phyloP scores from a whole-genome alignment of 2,888 invertebrate species.

The Stenoptilia bipunctidactyla region DNA sequence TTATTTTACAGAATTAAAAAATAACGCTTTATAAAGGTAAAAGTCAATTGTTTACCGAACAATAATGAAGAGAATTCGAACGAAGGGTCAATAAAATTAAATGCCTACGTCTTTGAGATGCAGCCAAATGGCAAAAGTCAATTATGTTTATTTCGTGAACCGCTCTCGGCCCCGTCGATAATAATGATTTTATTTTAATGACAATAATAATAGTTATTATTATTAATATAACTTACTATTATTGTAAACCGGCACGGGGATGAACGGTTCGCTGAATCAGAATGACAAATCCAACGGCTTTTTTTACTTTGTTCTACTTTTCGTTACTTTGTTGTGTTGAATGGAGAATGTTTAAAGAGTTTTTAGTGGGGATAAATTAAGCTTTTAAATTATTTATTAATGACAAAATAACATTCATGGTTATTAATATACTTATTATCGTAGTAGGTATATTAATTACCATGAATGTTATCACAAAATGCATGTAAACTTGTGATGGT shows the following conservation, averaged over 20 bases:
- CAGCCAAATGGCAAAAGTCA: constrained; percentile 64
- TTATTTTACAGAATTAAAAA: too few species aligned
- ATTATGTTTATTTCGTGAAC: constrained; percentile 50
- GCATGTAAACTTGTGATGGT: too few species aligned
- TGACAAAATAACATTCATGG: too few species aligned
- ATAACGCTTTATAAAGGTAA: not conserved
- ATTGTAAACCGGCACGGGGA: constrained; percentile 51
- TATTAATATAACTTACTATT: constrained; percentile 56
- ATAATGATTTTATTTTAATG: constrained; percentile 53
- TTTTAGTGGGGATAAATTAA: too few species aligned
- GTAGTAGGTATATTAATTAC: too few species aligned
- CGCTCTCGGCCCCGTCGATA: constrained; percentile 25
- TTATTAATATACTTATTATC: too few species aligned
- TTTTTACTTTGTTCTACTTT: constrained; percentile 26
- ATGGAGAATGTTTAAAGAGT: too few species aligned
- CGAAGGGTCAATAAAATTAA: constrained; percentile 59
- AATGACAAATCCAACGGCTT: constrained; percentile 52
- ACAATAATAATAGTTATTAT: constrained; percentile 48
- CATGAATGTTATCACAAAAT: too few species aligned
- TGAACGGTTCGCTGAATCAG: constrained; percentile 57
- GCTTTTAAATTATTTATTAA: too few species aligned
- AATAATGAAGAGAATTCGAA: constrained; percentile 44
- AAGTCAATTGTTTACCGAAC: constrained; percentile 13
- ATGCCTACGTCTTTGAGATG: constrained; percentile 53
- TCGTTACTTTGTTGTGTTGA: constrained; percentile 21